These are phyloP conservation scores for Apantesis nais DNA, from an alignment of 2,888 invertebrate species.

Conservation along the genomic window DNA sequence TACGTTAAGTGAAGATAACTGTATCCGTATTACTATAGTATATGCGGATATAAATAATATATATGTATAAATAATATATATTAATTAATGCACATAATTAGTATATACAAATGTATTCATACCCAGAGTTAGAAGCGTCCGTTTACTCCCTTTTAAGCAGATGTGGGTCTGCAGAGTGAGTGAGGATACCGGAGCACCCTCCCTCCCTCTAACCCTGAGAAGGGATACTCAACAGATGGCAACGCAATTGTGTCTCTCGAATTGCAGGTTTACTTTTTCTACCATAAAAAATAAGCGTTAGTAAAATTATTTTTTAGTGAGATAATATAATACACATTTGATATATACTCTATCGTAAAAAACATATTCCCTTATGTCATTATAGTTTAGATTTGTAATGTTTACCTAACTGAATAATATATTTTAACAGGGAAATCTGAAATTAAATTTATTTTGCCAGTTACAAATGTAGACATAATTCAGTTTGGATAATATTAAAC, in stretches of 20 bases:
- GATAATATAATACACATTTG: not conserved
- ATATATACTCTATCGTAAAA: not conserved
- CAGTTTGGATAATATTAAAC: not conserved
- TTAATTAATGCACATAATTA: conserved; percentile 16
- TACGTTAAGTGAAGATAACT: not conserved
- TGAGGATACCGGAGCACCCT: too few relatives aligned
- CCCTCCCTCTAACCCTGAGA: too few relatives aligned
- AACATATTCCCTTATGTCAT: not conserved
- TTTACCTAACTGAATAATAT: not conserved
- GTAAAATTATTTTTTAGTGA: not conserved
- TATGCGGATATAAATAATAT: not conserved
- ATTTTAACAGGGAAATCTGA: not conserved
- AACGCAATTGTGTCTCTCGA: too few relatives aligned
- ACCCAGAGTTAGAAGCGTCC: too few relatives aligned
- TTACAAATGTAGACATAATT: not conserved
- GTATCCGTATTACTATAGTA: not conserved
- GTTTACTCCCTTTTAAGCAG: too few relatives aligned
- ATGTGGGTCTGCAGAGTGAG: too few relatives aligned
- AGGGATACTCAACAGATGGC: too few relatives aligned
- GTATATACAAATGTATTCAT: too few relatives aligned
- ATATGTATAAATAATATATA: too few relatives aligned
- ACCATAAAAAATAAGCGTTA: too few relatives aligned
- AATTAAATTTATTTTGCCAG: not conserved
- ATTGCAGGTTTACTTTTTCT: too few relatives aligned
- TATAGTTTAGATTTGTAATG: not conserved